These are phyloP conservation scores for Herminia tarsipennalis DNA, from an alignment of 2,888 invertebrate species.

Conservation along the genomic window DNA sequence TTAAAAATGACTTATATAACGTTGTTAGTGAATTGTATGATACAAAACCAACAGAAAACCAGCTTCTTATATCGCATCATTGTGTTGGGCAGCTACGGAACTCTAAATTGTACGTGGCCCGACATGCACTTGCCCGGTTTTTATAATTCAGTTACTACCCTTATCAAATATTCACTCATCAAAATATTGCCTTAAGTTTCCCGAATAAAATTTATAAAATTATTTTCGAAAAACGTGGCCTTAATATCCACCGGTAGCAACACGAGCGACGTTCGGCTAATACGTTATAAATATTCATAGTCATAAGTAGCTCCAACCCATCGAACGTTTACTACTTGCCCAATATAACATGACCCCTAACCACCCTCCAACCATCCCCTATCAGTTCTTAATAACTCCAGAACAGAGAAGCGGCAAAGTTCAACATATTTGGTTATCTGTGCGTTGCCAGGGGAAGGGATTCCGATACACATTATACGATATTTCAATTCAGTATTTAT, in stretches of 20 bases:
- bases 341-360: slow-evolving; percentile 47
- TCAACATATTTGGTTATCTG: slow-evolving; percentile 52
- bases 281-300: slow-evolving; percentile 84
- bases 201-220: slow-evolving; percentile 8
- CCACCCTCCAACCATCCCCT: slow-evolving; percentile 23
- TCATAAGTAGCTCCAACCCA: slow-evolving; percentile 79
- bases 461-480: slow-evolving; percentile 78
- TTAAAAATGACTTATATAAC: too few species aligned
- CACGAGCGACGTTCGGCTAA: slow-evolving; percentile 72
- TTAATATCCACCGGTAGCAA: slow-evolving; percentile 66
- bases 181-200: neutral
- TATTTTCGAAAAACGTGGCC: slow-evolving; percentile 43
- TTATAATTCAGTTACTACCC: neutral
- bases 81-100: too few species aligned
- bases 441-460: slow-evolving; percentile 63
- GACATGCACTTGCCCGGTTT: too few species aligned
- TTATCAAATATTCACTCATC: slow-evolving; percentile 1
- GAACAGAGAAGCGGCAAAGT: slow-evolving; percentile 34
- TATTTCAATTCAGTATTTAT: slow-evolving; percentile 82
- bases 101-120: too few species aligned
- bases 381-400: slow-evolving; percentile 10
- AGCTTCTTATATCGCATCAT: too few species aligned
- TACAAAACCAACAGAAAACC: too few species aligned
- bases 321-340: slow-evolving; percentile 71
- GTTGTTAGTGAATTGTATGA: too few species aligned